Base-by-base conservation (phyloP, 2,888 invertebrate genomes). In the Drosophila birchii region DNA sequence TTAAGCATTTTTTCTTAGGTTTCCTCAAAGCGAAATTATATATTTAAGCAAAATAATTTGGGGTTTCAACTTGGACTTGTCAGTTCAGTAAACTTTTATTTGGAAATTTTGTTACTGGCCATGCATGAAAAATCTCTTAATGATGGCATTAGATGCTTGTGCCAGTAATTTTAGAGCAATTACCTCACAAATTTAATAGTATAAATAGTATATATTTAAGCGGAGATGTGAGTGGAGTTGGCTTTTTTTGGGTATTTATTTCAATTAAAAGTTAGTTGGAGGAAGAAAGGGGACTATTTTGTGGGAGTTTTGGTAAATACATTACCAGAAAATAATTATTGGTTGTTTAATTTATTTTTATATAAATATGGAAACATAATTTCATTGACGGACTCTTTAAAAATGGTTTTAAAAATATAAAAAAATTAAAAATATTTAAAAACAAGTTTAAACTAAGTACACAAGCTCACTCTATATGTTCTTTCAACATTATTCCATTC, bases 111-210 rank as follows among this genome's bases (percentile, higher is more conserved):
- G 20, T 51, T 16, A 20, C 57, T 70, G 64, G 63, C 87, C 75
- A 77, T 74, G 81, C 85, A 71, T 81, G 55, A 79, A 84, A 67
- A 38, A 26, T 56, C 34, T 53, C 45, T 41, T 76, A 85, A 87
- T 83, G 62, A 60, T 69, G 69, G 44, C 57, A 72, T 78, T 69
- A 72, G 72, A 66, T 60, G 47, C 51, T 53, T 64, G 66, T 57
- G 75, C 23, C 58, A 41, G 57, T 9, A 61, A 51, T 58, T 63
- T 63, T 29, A 11, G 5, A 51, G 53, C 63, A 80, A 75, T 86
- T 74, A 83, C 56, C n/a, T 36, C 7, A 18, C 11, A 26, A 11
- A 49, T 47, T 18, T 14, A 20, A 39, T 36, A 18, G n/a, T 23
- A 1, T 56, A 38, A 45, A 29, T 38, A 45, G 20, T 38, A 43